phyloP scores from a whole-genome alignment of 2,888 invertebrate genomes.

The Copidosoma aretas region DNA sequence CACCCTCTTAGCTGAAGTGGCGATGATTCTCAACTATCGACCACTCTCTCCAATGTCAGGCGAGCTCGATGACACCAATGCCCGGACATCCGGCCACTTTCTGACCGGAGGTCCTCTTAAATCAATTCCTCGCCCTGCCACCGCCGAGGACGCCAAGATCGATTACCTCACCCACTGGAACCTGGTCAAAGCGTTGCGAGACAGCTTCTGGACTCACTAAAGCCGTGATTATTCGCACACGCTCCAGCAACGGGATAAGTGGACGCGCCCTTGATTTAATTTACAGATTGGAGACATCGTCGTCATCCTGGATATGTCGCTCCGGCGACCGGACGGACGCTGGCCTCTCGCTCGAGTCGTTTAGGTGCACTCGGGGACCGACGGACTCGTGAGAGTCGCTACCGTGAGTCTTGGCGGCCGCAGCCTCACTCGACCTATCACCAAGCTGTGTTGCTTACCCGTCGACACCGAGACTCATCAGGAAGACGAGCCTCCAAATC shows the following conservation, averaged over 20 bases:
- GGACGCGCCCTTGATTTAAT: neutral
- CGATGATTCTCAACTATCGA: neutral
- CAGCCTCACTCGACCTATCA: no score
- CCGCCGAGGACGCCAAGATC: neutral
- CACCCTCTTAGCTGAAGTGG: constrained; percentile 1
- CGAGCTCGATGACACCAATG: neutral
- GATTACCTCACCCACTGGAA: neutral
- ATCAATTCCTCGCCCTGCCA: neutral
- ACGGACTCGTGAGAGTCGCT: no score
- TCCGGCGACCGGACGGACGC: no score
- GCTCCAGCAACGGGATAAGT: neutral
- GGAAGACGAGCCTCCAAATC: no score
- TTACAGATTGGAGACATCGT: no score
- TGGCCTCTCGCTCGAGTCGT: no score
- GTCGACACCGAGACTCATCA: no score
- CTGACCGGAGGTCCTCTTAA: neutral
- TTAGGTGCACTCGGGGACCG: no score
- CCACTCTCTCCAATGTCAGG: neutral
- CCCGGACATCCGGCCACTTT: constrained; percentile 4
- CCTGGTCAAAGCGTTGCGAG: neutral
- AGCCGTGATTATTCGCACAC: neutral
- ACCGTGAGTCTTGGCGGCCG: no score
- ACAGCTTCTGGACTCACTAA: neutral
- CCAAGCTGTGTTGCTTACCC: no score
- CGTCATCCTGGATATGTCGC: no score